Evolutionary conservation across 2,797 vertebrate species (phyloP).

Genomic region (Gymnoscopelus braueri): DNA sequence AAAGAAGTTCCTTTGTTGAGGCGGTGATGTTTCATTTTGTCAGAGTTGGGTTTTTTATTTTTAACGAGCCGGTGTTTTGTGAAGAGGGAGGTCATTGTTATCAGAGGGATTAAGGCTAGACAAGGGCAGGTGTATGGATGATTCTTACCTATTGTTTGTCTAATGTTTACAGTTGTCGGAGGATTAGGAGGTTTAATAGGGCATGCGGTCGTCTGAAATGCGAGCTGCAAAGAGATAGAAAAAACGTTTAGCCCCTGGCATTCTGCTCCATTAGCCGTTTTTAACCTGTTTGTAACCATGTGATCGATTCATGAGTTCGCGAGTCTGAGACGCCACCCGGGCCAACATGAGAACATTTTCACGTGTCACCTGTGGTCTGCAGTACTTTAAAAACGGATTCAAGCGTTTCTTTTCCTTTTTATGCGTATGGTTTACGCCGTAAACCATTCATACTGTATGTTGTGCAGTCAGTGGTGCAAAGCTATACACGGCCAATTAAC

Average conservation of each 20-base stretch:
- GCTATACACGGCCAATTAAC: no score
- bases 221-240: conserved; percentile 9
- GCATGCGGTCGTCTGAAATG: conserved; percentile 15
- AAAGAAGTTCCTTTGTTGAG: conserved; percentile 55
- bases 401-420: no score
- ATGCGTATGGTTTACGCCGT: no score
- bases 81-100: conserved; percentile 46
- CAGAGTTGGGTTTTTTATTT: conserved; percentile 48
- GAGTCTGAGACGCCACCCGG: no score
- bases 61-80: conserved; percentile 49
- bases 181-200: conserved; percentile 32
- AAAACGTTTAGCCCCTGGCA: no score
- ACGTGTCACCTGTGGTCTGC: no score
- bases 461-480: no score
- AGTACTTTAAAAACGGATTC: no score
- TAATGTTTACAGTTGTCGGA: conserved; percentile 16
- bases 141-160: conserved; percentile 15
- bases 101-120: conserved; percentile 44
- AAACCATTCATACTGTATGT: no score
- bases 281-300: no score
- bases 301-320: no score
- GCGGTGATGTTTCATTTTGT: conserved; percentile 44
- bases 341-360: no score
- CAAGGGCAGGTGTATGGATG: neutral
- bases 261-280: neutral